Evolutionary conservation across 2,797 vertebrate genomes (phyloP).

Genomic region (Oophaga sylvatica): DNA sequence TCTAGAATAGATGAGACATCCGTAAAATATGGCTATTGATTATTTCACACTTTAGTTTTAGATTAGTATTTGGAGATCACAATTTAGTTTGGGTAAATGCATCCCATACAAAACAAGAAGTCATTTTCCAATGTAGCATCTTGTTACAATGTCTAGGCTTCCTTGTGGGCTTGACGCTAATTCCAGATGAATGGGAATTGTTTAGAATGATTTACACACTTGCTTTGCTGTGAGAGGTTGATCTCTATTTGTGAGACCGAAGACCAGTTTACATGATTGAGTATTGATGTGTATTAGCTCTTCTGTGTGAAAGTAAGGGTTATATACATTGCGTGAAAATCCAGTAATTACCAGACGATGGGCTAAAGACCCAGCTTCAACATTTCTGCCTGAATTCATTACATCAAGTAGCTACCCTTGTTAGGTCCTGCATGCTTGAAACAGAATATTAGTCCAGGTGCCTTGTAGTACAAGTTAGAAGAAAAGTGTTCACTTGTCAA

Average conservation of each 20-base stretch:
- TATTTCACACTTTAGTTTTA: background rate
- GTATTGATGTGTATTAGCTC: conserved; percentile 57
- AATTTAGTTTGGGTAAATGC: background rate
- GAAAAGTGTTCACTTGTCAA: conserved; percentile 25
- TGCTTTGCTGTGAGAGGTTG: conserved; percentile 46
- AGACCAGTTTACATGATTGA: conserved; percentile 51
- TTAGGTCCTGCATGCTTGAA: conserved; percentile 3
- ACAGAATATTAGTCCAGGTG: conserved; percentile 22
- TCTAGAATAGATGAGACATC: background rate
- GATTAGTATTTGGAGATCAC: conserved; percentile 7
- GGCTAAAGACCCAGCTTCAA: conserved; percentile 47
- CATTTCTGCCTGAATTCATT: conserved; percentile 41
- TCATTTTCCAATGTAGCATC: conserved; percentile 32
- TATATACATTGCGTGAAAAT: conserved; percentile 50
- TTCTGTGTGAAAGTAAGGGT: conserved; percentile 48
- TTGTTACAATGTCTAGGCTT: conserved; percentile 30
- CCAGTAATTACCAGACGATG: conserved; percentile 53
- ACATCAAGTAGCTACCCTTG: conserved; percentile 31
- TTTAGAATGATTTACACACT: conserved; percentile 50
- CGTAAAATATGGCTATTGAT: conserved; percentile 42
- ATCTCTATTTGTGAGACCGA: conserved; percentile 55
- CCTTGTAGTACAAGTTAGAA: conserved; percentile 32
- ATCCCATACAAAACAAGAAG: background rate
- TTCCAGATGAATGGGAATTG: conserved; percentile 40
- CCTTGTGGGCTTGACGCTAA: conserved; percentile 29